Evolutionary conservation across 2,113 vertebrate species (phyloP).

Genomic region (Boleophthalmus pectinirostris): DNA sequence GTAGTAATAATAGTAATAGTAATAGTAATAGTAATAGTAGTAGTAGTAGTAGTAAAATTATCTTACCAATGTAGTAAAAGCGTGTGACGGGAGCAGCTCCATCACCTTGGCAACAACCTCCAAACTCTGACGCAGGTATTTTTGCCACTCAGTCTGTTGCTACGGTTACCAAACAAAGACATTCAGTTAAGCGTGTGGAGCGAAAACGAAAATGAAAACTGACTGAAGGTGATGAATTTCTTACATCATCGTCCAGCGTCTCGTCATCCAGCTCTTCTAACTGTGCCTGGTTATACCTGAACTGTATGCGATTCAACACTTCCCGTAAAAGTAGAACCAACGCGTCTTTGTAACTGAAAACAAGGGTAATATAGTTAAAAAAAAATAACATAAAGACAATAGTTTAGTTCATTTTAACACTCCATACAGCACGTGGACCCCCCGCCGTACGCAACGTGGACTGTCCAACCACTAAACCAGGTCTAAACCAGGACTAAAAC

Average conservation of each 20-base stretch:
- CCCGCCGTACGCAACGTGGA: too few species aligned
- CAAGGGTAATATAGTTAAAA: neutral
- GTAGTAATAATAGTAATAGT: too few species aligned
- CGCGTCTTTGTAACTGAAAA: slow-evolving; percentile 92
- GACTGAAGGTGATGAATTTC: slow-evolving; percentile 32
- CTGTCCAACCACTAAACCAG: too few species aligned
- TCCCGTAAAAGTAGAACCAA: slow-evolving; percentile 91
- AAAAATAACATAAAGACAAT: too few species aligned
- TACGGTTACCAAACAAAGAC: slow-evolving; percentile 64
- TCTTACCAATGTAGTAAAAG: slow-evolving; percentile 92
- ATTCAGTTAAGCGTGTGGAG: slow-evolving; percentile 14
- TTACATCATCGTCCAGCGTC: slow-evolving; percentile 96
- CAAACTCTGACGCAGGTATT: slow-evolving; percentile 96
- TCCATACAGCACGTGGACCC: too few species aligned
- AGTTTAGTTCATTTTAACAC: too few species aligned
- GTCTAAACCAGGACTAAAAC: too few species aligned
- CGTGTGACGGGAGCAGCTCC: slow-evolving; percentile 96
- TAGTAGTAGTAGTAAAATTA: too few species aligned
- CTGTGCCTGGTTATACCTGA: slow-evolving; percentile 95
- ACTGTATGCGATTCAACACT: slow-evolving; percentile 95
- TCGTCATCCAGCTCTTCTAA: slow-evolving; percentile 97
- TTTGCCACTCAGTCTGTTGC: slow-evolving; percentile 99
- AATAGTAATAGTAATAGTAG: too few species aligned
- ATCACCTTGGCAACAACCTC: slow-evolving; percentile 99
- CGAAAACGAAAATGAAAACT: neutral